phyloP scores from a whole-genome alignment of 1,140 invertebrate genomes.

The Brachionus calyciflorus region DNA sequence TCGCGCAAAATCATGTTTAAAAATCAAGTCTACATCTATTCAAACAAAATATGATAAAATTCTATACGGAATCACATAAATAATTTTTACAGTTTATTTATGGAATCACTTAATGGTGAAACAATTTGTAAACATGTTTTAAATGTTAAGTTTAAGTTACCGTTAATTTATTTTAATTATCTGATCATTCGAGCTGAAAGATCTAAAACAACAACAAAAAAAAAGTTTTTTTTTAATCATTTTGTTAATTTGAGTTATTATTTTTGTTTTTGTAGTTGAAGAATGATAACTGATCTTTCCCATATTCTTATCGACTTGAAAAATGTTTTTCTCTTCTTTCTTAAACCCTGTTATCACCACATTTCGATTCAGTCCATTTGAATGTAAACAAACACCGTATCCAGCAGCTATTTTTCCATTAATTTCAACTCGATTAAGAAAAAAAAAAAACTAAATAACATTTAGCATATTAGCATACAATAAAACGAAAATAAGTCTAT shows the following conservation, averaged over 20 bases:
- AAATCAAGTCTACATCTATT: too few relatives aligned
- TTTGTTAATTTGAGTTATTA: slow-evolving; percentile 19
- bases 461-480: slow-evolving; percentile 29
- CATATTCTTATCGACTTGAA: slow-evolving; percentile 15
- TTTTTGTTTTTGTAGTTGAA: slow-evolving; percentile 8
- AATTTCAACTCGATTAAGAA: slow-evolving; percentile 29
- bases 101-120: too few relatives aligned
- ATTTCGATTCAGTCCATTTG: slow-evolving; percentile 5
- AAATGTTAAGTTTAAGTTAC: neutral
- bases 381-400: slow-evolving; percentile 41
- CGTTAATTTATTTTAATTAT: slow-evolving; percentile 11
- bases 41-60: too few relatives aligned
- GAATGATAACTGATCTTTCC: slow-evolving; percentile 9
- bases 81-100: too few relatives aligned
- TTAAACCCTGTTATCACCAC: too few relatives aligned
- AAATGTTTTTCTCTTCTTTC: neutral
- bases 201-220: too few relatives aligned
- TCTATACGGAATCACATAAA: too few relatives aligned
- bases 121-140: too few relatives aligned
- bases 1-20: too few relatives aligned
- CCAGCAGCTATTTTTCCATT: slow-evolving; percentile 36
- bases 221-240: too few relatives aligned
- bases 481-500: neutral
- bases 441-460: slow-evolving; percentile 26
- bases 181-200: slow-evolving; percentile 3